Evolutionary conservation across 2,113 vertebrate species (phyloP).

Genomic region (Heptranchias perlo): DNA sequence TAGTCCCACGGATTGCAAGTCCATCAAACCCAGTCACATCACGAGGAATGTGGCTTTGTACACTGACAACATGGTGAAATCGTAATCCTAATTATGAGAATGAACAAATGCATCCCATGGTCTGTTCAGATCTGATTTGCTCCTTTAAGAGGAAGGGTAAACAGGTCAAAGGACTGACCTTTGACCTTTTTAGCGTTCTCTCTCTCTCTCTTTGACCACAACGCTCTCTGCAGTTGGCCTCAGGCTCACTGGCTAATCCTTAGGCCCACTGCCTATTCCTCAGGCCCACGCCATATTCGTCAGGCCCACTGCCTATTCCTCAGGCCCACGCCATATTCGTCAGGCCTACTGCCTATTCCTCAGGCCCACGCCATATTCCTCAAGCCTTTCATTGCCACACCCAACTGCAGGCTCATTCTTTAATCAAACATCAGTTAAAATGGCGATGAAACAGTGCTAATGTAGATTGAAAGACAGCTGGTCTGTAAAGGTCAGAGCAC

Average conservation of each 20-base stretch:
- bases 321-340: neutral
- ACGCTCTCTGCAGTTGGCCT: neutral
- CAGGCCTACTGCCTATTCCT: neutral
- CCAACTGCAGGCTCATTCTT: neutral
- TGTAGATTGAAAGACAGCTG: no score
- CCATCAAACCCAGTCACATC: neutral
- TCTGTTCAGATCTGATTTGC: neutral
- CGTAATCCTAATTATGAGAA: neutral
- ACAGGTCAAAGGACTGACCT: neutral
- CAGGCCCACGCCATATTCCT: neutral
- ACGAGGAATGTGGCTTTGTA: neutral
- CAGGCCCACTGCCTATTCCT: neutral
- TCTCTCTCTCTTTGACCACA: neutral
- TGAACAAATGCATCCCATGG: neutral
- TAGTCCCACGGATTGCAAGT: neutral
- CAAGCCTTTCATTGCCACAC: neutral
- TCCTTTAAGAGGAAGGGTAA: neutral
- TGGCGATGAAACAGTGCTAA: neutral
- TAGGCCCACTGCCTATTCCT: neutral
- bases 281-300: neutral
- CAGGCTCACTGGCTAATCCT: no score
- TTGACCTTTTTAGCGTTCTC: neutral
- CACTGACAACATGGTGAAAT: conserved; percentile 14
- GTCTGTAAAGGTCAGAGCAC: no score
- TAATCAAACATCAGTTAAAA: neutral